Evolutionary conservation across 2,888 invertebrate species (phyloP).

Genomic region (Heliconius ethilla): DNA sequence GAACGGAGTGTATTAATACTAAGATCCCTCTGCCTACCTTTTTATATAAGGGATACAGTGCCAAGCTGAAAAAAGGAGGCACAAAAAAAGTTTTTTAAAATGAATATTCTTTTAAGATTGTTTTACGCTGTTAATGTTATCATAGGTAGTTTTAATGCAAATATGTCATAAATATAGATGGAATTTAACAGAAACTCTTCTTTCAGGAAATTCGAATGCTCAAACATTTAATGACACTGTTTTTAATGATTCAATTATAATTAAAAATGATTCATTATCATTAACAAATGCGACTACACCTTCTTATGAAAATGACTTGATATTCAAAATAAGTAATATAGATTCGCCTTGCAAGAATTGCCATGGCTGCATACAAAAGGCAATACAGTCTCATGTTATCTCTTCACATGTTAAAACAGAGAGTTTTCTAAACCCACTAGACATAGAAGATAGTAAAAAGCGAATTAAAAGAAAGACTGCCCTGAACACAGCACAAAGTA

Average conservation of each 20-base stretch:
- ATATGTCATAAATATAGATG: not conserved
- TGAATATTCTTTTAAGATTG: too few relatives aligned
- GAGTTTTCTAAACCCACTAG: conserved; percentile 51
- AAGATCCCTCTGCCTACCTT: too few relatives aligned
- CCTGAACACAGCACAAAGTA: conserved; percentile 26
- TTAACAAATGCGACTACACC: conserved; percentile 50
- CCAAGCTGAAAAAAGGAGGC: too few relatives aligned
- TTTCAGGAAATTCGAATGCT: conserved; percentile 10
- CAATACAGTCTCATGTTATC: conserved; percentile 53
- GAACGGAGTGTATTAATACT: too few relatives aligned
- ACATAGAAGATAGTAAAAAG: conserved; percentile 45
- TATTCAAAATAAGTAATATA: conserved; percentile 48
- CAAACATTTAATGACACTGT: not conserved
- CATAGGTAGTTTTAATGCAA: not conserved
- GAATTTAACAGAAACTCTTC: too few relatives aligned
- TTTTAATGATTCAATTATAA: conserved; percentile 30
- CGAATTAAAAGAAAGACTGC: conserved; percentile 51
- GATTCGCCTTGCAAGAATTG: conserved; percentile 57
- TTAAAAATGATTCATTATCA: conserved; percentile 29
- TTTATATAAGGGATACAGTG: too few relatives aligned
- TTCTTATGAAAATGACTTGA: conserved; percentile 48
- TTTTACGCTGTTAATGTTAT: not conserved
- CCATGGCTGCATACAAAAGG: conserved; percentile 59
- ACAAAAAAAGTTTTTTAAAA: too few relatives aligned
- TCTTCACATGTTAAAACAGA: conserved; percentile 41